Conservation (phyloP, 2,888 invertebrate species). For the Amiota communis region DNA sequence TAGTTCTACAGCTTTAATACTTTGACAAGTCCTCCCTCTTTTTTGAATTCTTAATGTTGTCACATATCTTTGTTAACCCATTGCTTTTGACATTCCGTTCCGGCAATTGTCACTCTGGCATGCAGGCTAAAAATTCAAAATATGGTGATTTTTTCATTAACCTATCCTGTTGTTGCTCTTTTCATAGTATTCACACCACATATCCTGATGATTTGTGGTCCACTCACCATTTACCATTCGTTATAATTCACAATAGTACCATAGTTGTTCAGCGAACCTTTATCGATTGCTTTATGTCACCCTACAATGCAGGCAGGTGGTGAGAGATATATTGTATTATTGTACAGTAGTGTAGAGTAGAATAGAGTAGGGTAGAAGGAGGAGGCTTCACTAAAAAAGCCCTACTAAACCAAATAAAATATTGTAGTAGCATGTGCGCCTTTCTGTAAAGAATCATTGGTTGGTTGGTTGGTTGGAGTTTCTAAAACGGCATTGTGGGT, state of each 20-base stretch:
- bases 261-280: not conserved
- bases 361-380: too few relatives aligned
- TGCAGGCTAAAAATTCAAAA: constrained; percentile 27
- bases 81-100: constrained; percentile 40
- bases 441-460: not conserved
- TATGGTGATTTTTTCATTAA: constrained; percentile 22
- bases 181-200: too few relatives aligned
- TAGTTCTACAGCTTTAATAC: too few relatives aligned
- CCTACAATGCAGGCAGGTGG: too few relatives aligned
- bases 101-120: constrained; percentile 45
- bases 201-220: too few relatives aligned
- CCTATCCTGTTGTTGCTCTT: not conserved
- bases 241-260: not conserved
- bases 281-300: not conserved
- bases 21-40: too few relatives aligned
- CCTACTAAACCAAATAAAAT: constrained; percentile 1
- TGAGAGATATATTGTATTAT: not conserved
- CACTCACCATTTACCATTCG: not conserved
- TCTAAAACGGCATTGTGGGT: too few relatives aligned
- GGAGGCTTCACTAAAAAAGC: not conserved
- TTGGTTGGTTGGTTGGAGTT: too few relatives aligned
- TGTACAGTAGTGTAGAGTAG: not conserved
- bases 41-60: too few relatives aligned
- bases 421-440: not conserved
- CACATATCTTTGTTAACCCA: too few relatives aligned